Base-by-base conservation (phyloP, 2,888 invertebrate genomes). In the Cosmia pyralina region DNA sequence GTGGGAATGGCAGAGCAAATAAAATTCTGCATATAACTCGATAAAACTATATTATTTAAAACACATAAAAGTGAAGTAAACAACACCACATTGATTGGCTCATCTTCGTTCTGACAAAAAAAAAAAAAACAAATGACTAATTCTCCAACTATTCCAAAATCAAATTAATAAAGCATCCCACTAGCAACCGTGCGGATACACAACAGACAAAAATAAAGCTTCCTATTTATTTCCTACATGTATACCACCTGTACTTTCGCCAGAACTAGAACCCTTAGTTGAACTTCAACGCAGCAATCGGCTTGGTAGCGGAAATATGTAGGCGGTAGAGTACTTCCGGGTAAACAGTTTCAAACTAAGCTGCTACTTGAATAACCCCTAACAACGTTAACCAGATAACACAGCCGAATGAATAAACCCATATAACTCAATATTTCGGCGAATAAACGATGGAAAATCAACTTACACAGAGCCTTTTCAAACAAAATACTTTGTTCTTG, bases 371-470 rank as follows among this genome's bases (percentile, higher is more conserved):
- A 65, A 41, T 64, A 28, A 34, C 34, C 2, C 7, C 1, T 38
- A 53, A 59, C 17, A 10, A 52, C 48, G 11, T 44, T 62, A 44
- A 13, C 44, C 1, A 55, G 60, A 38, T 38, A 41, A 19, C 5
- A 44, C n/a, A 46, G 10, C 8, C 2, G 11, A 60, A 52, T 57
- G 22, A 77, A 69, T 57, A 44, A 53, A 5, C 52, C 11, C 4
- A 22, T 50, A 8, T 11, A 58, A 69, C 62, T 28, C 19, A 44
- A 70, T 67, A 80, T 66, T 62, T 44, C 28, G 7, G 4, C 13
- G 15, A 75, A 55, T 28, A 53, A 65, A 52, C 58, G 46, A 64
- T 59, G 13, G 50, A 59, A 75, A 64, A 81, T 59, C 28, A 50
- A 75, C 44, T 67, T 44, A 63, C 5, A 22, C 38, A 13, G 4